Base-by-base conservation (phyloP, 2,888 invertebrate genomes). In the Leptopilina myrica region DNA sequence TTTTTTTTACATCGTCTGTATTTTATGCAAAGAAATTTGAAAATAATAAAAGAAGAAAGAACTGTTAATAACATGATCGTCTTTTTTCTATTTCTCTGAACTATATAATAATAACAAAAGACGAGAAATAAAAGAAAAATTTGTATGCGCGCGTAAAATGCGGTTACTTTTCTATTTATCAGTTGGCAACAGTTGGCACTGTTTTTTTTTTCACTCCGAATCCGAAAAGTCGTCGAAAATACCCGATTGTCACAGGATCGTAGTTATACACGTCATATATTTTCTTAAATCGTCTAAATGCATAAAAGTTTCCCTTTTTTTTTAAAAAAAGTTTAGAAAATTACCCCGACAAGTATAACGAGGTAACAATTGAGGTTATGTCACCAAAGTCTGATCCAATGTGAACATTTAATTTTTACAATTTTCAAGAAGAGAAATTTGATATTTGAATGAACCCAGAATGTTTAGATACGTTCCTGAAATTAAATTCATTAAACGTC, bases 391-490 rank as follows among this genome's bases (percentile, higher is more conserved):
- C 33, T 20, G 20, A 20, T 20, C 20, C 20, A 20, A 20, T 20
- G 20, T 20, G 1, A 20, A 20, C 1, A 20, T 20, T 20, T 20
- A 4, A 11, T 49, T 49, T 9, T 53, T 26, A 67, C 33, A 67
- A 14, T 49, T 26, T 69, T 53, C 6, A n/a, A 26, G 15, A 20
- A 67, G 12, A 0, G 8, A 62, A 62, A 15, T 49, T 49, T 49
- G 49, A 12, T 49, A 11, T 49, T 49, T 0, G 7, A 15, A n/a
- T n/a, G n/a, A n/a, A n/a, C n/a, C n/a, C 8, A 8, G 8, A 56
- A 73, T n/a, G 26, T 73, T 11, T 56, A 33, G 33, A 33, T 56
- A 73, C 73, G 73, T 73, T 73, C 56, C 56, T 73, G 73, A 8
- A 4, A 33, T 53, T 5, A 73, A 73, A n/a, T 33, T 56, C 53